A percentile compares a stretch with the other conserved stretches of the same genome.
These are phyloP conservation scores for Drosophila pallidifrons DNA, from an alignment of 1,140 invertebrate genomes.

Conservation along the genomic window DNA sequence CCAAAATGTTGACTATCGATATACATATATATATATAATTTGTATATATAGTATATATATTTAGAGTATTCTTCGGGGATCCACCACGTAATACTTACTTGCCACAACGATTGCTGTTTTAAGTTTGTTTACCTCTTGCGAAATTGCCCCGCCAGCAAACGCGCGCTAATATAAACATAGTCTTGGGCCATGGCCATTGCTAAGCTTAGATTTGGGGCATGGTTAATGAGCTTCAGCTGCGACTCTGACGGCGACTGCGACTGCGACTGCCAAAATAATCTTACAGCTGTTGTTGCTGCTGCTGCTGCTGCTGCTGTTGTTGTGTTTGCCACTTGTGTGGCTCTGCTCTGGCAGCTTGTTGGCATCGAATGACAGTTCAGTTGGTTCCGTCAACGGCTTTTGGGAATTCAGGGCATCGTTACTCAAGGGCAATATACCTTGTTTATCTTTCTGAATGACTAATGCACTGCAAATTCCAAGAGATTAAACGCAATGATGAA, in stretches of 20 bases:
- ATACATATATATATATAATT: conserved; percentile 1
- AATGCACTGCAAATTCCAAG: conserved; percentile 34
- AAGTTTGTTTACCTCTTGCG: conserved; percentile 66
- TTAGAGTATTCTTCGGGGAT: conserved; percentile 33
- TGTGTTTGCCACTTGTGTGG: not conserved
- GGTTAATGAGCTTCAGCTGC: conserved; percentile 62
- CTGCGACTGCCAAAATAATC: conserved; percentile 18
- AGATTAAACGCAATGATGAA: conserved; percentile 30
- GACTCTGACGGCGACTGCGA: not conserved
- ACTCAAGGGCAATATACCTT: conserved; percentile 29
- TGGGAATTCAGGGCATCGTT: conserved; percentile 24
- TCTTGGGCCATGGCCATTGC: conserved; percentile 39
- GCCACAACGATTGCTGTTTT: conserved; percentile 18
- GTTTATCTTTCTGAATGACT: conserved; percentile 40
- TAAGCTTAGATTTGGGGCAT: conserved; percentile 53
- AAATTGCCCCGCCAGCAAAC: conserved; percentile 34
- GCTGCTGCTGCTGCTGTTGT: not conserved
- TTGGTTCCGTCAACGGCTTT: conserved; percentile 20
- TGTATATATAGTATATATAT: conserved; percentile 4
- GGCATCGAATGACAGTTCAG: conserved; percentile 34
- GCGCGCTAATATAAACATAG: conserved; percentile 37
- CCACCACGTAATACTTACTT: conserved; percentile 25
- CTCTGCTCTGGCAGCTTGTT: not conserved
- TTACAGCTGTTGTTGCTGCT: not conserved
- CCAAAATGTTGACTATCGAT: conserved; percentile 48